Conservation (phyloP, 2,888 invertebrate genomes). For the Neocrepidodera transversa region DNA sequence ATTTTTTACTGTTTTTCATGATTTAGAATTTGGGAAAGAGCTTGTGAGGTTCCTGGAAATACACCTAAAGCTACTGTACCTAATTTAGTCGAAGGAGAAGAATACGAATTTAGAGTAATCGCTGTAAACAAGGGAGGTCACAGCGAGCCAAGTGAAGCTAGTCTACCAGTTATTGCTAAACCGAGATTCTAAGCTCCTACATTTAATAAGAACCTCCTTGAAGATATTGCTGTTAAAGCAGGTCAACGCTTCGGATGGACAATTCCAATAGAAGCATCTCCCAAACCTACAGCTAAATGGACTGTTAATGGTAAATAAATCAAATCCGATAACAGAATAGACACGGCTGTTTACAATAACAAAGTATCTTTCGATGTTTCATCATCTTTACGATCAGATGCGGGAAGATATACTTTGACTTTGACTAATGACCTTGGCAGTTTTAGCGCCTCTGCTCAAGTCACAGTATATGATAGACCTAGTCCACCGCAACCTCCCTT, state of each 20-base stretch:
- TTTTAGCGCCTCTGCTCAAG: conserved; percentile 82
- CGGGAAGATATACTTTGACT: conserved; percentile 83
- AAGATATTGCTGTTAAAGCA: conserved; percentile 90
- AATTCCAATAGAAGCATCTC: conserved; percentile 94
- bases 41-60: conserved; percentile 80
- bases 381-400: conserved; percentile 81
- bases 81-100: conserved; percentile 88
- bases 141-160: conserved; percentile 93
- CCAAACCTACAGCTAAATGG: conserved; percentile 92
- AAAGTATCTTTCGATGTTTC: conserved; percentile 88
- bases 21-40: conserved; percentile 82
- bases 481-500: conserved; percentile 87
- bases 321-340: conserved; percentile 73
- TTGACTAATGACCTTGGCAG: conserved; percentile 84
- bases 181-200: conserved; percentile 90
- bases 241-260: conserved; percentile 94
- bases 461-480: conserved; percentile 85
- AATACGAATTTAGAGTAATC: conserved; percentile 90
- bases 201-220: conserved; percentile 85
- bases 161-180: conserved; percentile 84
- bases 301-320: conserved; percentile 83
- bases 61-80: conserved; percentile 81
- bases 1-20: too few species aligned
- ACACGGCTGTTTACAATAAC: conserved; percentile 80
- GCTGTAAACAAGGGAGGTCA: conserved; percentile 91